Conservation (phyloP, 2,113 vertebrate genomes). For the Morone saxatilis region DNA sequence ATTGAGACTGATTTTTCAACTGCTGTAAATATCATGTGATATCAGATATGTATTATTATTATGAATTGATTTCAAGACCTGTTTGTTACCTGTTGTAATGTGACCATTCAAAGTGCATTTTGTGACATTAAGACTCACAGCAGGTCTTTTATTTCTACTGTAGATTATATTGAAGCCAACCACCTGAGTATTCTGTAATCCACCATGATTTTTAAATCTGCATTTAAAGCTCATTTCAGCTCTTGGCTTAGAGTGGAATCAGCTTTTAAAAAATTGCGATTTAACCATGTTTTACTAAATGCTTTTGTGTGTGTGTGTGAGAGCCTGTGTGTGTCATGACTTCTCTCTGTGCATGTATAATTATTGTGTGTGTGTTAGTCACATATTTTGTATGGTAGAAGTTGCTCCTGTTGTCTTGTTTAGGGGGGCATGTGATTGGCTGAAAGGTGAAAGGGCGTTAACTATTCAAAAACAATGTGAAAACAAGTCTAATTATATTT, state of each 20-base stretch:
- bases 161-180: conserved; percentile 18
- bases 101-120: neutral
- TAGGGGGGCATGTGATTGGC: neutral
- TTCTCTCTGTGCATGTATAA: conserved; percentile 1
- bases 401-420: neutral
- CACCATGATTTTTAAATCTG: conserved; percentile 70
- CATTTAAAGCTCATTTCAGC: conserved; percentile 69
- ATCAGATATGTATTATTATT: neutral
- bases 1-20: neutral
- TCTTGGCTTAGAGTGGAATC: conserved; percentile 70
- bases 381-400: neutral
- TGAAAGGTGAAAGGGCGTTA: too few species aligned
- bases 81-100: neutral
- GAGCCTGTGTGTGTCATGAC: neutral
- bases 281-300: conserved; percentile 45
- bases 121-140: neutral
- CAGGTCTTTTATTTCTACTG: neutral
- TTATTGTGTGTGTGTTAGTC: neutral
- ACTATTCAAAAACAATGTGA: too few species aligned
- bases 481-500: neutral
- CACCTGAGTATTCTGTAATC: conserved; percentile 68
- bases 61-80: neutral
- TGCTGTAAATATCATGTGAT: neutral
- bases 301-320: neutral
- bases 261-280: conserved; percentile 62